Evolutionary conservation across 2,113 vertebrate genomes (phyloP).

Genomic region (Stigmatopora nigra): DNA sequence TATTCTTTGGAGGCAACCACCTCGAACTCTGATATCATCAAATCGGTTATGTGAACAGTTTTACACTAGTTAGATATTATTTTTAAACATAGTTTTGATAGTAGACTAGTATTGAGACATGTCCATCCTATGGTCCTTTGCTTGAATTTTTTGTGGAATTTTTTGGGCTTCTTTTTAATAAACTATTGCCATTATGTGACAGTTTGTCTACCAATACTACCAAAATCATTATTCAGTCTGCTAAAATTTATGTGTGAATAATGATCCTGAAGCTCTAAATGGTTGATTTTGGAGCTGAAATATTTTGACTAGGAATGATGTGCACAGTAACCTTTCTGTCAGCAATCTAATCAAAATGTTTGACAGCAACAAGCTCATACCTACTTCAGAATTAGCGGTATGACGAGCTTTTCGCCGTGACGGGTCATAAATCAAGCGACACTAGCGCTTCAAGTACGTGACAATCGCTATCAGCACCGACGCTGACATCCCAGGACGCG

Average conservation of each 20-base stretch:
- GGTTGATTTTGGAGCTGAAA: background rate
- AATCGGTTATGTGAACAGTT: background rate
- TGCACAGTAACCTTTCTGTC: background rate
- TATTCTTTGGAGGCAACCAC: background rate
- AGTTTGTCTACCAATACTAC: too few species aligned
- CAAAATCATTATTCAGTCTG: too few species aligned
- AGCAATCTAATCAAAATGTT: background rate
- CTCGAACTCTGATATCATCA: background rate
- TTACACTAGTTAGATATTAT: background rate
- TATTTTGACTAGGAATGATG: background rate
- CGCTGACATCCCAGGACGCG: slow-evolving; percentile 23
- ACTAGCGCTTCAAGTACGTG: slow-evolving; percentile 22
- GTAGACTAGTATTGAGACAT: background rate
- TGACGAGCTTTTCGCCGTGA: background rate
- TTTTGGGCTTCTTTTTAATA: too few species aligned
- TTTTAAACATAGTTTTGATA: background rate
- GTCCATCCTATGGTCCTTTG: background rate
- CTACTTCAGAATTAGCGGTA: slow-evolving; percentile 1
- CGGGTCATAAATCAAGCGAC: slow-evolving; percentile 22
- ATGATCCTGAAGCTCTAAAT: background rate
- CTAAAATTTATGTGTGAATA: too few species aligned
- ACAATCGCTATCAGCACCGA: slow-evolving; percentile 42
- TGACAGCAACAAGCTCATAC: background rate
- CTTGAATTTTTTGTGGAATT: too few species aligned
- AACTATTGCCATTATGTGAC: too few species aligned